Evolutionary conservation across 2,113 vertebrate species (phyloP), one percentile per base, ranked within the genome.

Genomic region (Cinclus cinclus): DNA sequence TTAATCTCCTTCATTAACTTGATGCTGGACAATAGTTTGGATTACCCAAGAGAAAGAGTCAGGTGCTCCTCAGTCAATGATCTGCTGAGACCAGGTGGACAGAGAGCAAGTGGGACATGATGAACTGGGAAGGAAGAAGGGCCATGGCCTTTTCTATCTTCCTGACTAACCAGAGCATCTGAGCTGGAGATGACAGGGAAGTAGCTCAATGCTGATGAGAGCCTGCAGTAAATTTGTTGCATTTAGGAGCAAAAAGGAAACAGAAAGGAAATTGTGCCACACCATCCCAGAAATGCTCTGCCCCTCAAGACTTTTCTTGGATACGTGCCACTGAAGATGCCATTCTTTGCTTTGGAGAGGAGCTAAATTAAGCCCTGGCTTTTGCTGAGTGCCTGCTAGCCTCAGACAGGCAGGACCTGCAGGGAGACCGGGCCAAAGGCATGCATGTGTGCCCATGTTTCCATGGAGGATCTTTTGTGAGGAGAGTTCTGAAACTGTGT

Each of bases 401-500:
- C 46, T 69, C 33, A 41, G 46, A 25, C 62, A 64, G 41, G 33
- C 15, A 47, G 46, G 11, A 85, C 7, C 17, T 69, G 15, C 47
- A 53, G 21, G 39, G n/a, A 87, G 21, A 79, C 15, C 28, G 58
- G 63, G 59, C 31, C 37, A 80, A 89, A 94, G 14, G 6, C 24
- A 30, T 27, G 23, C 11, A 17, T 3, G 0, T 8, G 3, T 56
- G 28, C 6, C 58, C 8, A 1, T 46, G 11, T 41, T 84, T 92
- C 56, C 49, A 71, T 4, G 15, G 31, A 71, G 4, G 11, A 1
- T 23, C 64, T 86, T 86, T 28, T 30, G 13, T 4, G 1, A 56
- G 47, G 15, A 60, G 15, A 91, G 2, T 49, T 89, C 33, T 81
- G 52, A 80, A 82, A 60, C 17, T 39, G 19, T 70, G 64, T 6